Evolutionary conservation across 53 echinoderm and acorn worm species (phyloP).

Genomic region (Henricia sp.): DNA sequence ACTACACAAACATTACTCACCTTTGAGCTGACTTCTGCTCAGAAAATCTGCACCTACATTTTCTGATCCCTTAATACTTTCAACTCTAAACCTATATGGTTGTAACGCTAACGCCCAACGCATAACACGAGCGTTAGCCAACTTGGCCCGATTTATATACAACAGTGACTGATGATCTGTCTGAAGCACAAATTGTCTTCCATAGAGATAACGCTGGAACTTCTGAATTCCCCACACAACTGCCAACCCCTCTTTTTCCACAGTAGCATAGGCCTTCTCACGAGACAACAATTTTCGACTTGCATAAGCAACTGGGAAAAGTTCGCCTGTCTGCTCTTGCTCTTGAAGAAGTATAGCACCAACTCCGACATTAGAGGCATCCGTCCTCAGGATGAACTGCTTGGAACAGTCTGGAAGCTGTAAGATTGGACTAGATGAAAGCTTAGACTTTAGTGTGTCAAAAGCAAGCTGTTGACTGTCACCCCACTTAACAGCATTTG

Average conservation of each 20-base stretch:
- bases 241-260: slow-evolving; percentile 13
- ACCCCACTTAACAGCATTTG: slow-evolving; percentile 16
- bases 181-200: too few species aligned
- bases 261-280: not conserved
- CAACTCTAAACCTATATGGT: too few species aligned
- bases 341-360: slow-evolving; percentile 24
- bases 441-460: not conserved
- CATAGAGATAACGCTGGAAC: too few species aligned
- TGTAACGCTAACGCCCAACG: too few species aligned
- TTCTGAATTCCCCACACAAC: too few species aligned
- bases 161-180: too few species aligned
- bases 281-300: not conserved
- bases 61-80: too few species aligned
- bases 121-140: too few species aligned
- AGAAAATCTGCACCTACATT: too few species aligned
- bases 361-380: slow-evolving; percentile 26
- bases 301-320: slow-evolving; percentile 23
- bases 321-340: not conserved
- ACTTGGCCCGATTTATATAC: too few species aligned
- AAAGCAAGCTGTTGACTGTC: slow-evolving; percentile 7
- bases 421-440: slow-evolving; percentile 2
- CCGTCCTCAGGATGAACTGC: slow-evolving; percentile 31
- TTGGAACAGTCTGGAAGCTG: slow-evolving; percentile 33
- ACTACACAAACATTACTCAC: too few species aligned
- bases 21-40: too few species aligned